Conservation (phyloP, 2,113 vertebrate genomes). For the Atlantisia rogersi region DNA sequence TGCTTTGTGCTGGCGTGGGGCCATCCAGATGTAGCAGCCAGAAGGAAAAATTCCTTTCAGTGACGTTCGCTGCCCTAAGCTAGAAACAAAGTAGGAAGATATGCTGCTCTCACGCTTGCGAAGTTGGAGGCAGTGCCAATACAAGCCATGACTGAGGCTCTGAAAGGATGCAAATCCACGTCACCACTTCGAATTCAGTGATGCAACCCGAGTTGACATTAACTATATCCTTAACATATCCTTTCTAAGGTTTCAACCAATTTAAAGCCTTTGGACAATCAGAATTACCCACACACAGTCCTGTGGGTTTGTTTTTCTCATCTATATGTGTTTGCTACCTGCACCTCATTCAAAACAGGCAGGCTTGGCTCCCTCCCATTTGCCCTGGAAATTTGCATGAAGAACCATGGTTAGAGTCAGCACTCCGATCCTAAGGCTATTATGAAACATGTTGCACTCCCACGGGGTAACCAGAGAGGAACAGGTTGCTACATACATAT, state of each 20-base stretch:
- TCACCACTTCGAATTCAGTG: not conserved
- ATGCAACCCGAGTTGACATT: not conserved
- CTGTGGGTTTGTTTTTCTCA: not conserved
- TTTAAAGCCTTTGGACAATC: not conserved
- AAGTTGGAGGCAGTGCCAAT: not conserved
- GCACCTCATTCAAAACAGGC: not conserved
- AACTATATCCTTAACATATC: not conserved
- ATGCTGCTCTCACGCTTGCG: rapidly evolving
- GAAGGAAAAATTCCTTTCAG: not conserved
- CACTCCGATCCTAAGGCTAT: not conserved
- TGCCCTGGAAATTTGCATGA: not conserved
- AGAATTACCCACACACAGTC: not conserved
- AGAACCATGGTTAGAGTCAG: not conserved
- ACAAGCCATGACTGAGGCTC: not conserved
- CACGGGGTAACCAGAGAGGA: not conserved
- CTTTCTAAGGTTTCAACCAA: not conserved
- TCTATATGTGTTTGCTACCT: not conserved
- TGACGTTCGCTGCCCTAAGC: not conserved
- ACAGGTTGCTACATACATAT: not conserved
- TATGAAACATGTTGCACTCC: not conserved
- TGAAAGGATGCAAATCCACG: not conserved
- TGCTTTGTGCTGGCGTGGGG: constrained; percentile 10
- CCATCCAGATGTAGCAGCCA: not conserved
- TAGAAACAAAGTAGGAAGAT: not conserved
- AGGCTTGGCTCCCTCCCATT: not conserved